Evolutionary conservation across 2,113 vertebrate genomes (phyloP).

Genomic region (Podarcis cretensis): DNA sequence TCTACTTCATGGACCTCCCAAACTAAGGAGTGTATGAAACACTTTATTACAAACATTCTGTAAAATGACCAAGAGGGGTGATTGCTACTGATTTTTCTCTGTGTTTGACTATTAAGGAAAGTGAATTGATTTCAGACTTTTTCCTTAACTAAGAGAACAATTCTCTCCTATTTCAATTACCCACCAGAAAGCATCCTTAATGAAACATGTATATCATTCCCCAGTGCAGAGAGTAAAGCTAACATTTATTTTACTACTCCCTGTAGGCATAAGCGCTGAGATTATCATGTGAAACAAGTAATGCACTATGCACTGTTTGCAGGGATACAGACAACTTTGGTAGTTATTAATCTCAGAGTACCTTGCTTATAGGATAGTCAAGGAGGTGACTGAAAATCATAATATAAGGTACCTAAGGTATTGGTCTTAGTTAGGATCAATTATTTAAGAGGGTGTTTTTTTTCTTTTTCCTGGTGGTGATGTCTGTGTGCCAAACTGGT

Average conservation of each 20-base stretch:
- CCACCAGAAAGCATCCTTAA: conserved; percentile 35
- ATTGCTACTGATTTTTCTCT: neutral
- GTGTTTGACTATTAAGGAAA: conserved; percentile 25
- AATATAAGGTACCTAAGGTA: neutral
- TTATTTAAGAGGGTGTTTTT: neutral
- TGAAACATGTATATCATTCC: conserved; percentile 47
- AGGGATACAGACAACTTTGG: conserved; percentile 29
- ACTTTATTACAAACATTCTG: neutral
- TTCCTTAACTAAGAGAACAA: conserved; percentile 39
- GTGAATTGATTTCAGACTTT: conserved; percentile 24
- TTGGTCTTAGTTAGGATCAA: neutral
- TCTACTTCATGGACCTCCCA: neutral
- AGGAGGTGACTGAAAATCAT: neutral
- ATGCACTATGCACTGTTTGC: conserved; percentile 38
- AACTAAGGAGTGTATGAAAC: neutral
- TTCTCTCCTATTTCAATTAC: conserved; percentile 39
- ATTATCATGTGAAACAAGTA: conserved; percentile 48
- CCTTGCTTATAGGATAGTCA: neutral
- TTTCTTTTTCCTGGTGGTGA: neutral
- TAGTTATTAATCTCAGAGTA: conserved; percentile 37
- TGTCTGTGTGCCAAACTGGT: neutral
- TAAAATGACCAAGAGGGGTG: neutral
- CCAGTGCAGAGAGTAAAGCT: conserved; percentile 37
- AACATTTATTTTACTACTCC: conserved; percentile 54
- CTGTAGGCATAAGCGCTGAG: conserved; percentile 32